Evolutionary conservation across 2,113 vertebrate genomes (phyloP).

Genomic region (Rhea americana): DNA sequence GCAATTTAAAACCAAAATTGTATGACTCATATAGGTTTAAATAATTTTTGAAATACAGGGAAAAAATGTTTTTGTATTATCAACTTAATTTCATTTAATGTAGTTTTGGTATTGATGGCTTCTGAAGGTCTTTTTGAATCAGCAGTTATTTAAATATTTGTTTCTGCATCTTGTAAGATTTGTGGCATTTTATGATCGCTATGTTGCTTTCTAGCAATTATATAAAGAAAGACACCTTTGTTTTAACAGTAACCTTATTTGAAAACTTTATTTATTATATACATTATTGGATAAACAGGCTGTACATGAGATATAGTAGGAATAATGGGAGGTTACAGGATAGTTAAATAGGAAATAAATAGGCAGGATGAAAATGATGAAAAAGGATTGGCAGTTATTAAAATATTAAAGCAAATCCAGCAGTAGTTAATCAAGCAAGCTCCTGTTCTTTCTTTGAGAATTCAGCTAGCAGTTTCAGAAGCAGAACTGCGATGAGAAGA

Average conservation of each 20-base stretch:
- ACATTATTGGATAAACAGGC: not conserved
- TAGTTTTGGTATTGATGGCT: not conserved
- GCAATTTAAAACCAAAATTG: not conserved
- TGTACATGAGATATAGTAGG: not conserved
- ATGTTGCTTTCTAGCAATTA: not conserved
- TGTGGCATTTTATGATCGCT: not conserved
- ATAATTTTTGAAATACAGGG: not conserved
- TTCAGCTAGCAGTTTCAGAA: not conserved
- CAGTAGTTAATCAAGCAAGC: not conserved
- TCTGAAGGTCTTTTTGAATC: not conserved
- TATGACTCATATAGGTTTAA: not conserved
- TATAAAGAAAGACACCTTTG: not conserved
- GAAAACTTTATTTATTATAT: not conserved
- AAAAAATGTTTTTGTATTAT: not conserved
- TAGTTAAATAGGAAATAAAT: not conserved
- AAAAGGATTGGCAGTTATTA: not conserved
- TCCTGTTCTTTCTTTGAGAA: not conserved
- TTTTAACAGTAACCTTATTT: not conserved
- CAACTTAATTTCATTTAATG: not conserved
- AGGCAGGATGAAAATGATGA: not conserved
- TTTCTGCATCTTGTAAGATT: not conserved
- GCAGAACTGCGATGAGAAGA: not conserved
- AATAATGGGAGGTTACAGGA: not conserved
- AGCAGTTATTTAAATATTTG: not conserved
- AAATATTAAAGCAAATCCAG: not conserved